Evolutionary conservation across 2,113 vertebrate species (phyloP).

Genomic region (Genyomyrus donnyi): DNA sequence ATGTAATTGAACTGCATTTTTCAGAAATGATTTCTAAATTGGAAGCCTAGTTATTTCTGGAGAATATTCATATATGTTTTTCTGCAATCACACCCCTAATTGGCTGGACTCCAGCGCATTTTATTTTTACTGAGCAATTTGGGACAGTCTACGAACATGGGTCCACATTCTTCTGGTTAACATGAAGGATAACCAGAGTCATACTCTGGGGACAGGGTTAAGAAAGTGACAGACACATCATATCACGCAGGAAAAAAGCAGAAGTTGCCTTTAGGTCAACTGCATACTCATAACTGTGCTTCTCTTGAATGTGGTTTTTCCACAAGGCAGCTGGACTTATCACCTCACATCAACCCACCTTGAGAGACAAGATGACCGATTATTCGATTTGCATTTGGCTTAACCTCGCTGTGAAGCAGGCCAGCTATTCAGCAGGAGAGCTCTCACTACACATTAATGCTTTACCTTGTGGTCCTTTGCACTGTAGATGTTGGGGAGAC

Average conservation of each 20-base stretch:
- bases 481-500: slow-evolving; percentile 20
- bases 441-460: neutral
- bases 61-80: neutral
- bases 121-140: slow-evolving; percentile 44
- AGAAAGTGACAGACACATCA: neutral
- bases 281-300: neutral
- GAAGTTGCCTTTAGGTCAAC: neutral
- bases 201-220: neutral
- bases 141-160: slow-evolving; percentile 28
- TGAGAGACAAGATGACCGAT: neutral
- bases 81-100: slow-evolving; percentile 37
- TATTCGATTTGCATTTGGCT: neutral
- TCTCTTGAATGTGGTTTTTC: neutral
- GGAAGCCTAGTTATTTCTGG: neutral
- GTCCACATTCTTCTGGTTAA: neutral
- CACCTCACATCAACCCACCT: neutral
- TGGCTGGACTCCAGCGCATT: slow-evolving; percentile 42
- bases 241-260: neutral
- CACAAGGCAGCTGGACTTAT: neutral
- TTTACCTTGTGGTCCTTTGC: slow-evolving; percentile 44
- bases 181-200: neutral
- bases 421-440: neutral
- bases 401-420: neutral
- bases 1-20: neutral
- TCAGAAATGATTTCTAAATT: neutral